Base-by-base conservation (phyloP, 2,113 vertebrate species). In the Cyprinodon tularosa region DNA sequence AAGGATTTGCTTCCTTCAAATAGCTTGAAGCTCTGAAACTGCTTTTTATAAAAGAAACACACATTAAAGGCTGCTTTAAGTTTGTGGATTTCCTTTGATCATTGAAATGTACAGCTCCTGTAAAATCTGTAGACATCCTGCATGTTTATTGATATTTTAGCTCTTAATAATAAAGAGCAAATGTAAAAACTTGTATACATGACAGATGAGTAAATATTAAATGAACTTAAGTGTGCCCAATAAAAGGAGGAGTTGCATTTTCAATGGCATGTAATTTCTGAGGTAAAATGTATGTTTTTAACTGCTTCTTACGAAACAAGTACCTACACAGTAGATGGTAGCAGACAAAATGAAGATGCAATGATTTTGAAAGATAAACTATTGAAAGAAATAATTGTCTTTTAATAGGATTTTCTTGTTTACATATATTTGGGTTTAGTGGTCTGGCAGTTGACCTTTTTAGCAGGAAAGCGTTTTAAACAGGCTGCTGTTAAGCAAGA, bases 341-440 rank as follows among this genome's bases (percentile, higher is more conserved):
- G 13, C 38, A 62, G 39, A 29, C 17, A 3, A 63, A 66, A 22
- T 48, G 36, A 76, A 61, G 67, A 65, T 53, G 38, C 69, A 53
- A 78, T 15, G 62, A 38, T 22, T 66, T 11, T 11, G 53, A 66
- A 73, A 64, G 69, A 22, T 2, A 53, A 53, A 53, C 48, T 20
- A 17, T 6, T 17, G 17, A 5, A 20, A 15, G 17, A 17, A 53
- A 82, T 67, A 37, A 62, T n/a, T 61, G 20, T 39, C 45, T 12
- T 39, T 17, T n/a, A 22, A 62, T 82, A 66, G 72, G 71, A 83
- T 71, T 77, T 37, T 76, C 60, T 78, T 67, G 66, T 76, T 59
- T 47, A 11, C 47, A 65, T 68, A 84, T 70, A 66, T 62, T 71
- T 44, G 39, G 74, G 69, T 84, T 80, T 39, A 77, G 62, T 73